Evolutionary conservation across 2,888 invertebrate species (phyloP).

Genomic region (Emmelina monodactyla): DNA sequence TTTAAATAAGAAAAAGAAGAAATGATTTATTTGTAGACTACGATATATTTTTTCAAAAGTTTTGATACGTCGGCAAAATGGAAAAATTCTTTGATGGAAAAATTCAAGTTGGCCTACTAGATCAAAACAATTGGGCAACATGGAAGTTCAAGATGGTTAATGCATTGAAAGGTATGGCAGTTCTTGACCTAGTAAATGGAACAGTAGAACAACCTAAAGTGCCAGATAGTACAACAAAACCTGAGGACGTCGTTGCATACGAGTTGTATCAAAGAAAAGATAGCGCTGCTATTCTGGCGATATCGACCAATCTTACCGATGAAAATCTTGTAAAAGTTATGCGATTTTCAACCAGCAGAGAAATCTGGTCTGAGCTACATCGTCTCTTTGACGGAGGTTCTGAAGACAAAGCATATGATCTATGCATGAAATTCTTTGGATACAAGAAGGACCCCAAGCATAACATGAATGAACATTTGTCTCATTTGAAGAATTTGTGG

Average conservation of each 20-base stretch:
- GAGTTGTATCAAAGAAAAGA: background rate
- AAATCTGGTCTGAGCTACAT: slow-evolving; percentile 3
- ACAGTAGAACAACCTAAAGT: background rate
- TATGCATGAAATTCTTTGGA: slow-evolving; percentile 5
- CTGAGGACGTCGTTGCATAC: background rate
- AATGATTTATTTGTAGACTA: too few species aligned
- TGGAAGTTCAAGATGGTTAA: background rate
- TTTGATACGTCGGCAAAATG: background rate
- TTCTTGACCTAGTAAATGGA: background rate
- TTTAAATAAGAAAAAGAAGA: too few species aligned
- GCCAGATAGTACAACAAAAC: background rate
- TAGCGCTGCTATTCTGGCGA: background rate
- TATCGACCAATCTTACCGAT: slow-evolving; percentile 1
- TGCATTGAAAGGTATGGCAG: background rate
- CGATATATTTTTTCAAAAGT: too few species aligned
- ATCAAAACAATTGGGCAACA: slow-evolving; percentile 3
- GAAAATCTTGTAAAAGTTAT: slow-evolving; percentile 3
- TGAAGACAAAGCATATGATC: slow-evolving; percentile 1
- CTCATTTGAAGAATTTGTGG: background rate
- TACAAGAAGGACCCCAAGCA: background rate
- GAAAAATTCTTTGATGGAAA: background rate
- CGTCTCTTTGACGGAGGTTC: slow-evolving; percentile 1
- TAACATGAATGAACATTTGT: background rate
- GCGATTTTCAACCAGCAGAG: background rate
- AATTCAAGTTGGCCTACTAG: background rate